Percentiles rank a stretch among this genome's conserved stretches.
phyloP scores from a whole-genome alignment of 2,797 vertebrate species.

The Gymnodraco acuticeps region DNA sequence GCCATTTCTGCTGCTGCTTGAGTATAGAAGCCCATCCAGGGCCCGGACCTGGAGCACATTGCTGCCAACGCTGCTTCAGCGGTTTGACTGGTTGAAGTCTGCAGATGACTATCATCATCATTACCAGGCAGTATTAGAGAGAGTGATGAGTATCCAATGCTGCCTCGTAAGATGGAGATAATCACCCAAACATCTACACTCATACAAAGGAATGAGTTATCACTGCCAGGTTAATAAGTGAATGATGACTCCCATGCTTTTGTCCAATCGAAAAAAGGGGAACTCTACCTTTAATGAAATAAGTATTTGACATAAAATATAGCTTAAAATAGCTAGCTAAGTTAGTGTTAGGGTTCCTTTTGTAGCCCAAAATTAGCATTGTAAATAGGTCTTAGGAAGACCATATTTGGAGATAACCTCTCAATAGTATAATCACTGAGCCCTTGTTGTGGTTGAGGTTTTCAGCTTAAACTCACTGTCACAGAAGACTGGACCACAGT shows the following conservation, averaged over 20 bases:
- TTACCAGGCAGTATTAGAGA: constrained; percentile 99
- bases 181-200: constrained; percentile 77
- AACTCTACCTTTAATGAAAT: constrained; percentile 8
- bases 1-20: constrained; percentile 75
- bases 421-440: constrained; percentile 35
- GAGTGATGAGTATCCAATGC: constrained; percentile 95
- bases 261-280: constrained; percentile 13
- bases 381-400: constrained; percentile 27
- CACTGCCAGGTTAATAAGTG: constrained; percentile 7
- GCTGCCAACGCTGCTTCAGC: constrained; percentile 7
- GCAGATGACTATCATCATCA: constrained; percentile 95
- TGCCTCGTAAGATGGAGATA: constrained; percentile 99
- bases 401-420: constrained; percentile 35
- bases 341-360: neutral
- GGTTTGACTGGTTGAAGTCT: constrained; percentile 65
- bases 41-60: neutral
- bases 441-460: constrained; percentile 68
- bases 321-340: neutral
- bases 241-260: constrained; percentile 18
- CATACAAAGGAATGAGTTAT: constrained; percentile 1
- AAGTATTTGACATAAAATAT: neutral
- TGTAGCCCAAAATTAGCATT: neutral
- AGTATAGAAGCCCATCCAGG: constrained; percentile 25
- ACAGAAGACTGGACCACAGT: constrained; percentile 78
- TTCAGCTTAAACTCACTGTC: constrained; percentile 73